phyloP scores from a whole-genome alignment of 53 echinoderm and acorn worm species.

The Holothuria leucospilota region DNA sequence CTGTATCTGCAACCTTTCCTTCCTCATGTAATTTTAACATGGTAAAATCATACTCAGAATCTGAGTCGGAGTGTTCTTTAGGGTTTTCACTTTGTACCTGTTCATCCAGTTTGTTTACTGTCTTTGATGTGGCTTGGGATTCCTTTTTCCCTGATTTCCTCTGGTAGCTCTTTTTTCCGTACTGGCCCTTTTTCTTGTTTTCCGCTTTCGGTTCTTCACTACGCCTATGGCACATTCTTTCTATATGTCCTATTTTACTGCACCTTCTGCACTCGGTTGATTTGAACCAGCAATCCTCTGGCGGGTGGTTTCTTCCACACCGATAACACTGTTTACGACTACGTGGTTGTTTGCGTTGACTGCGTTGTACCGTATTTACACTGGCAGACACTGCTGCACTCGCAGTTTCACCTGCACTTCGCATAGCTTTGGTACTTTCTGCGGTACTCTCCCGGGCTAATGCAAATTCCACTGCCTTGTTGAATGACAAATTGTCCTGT shows the following conservation, averaged over 20 bases:
- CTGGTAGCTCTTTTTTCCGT: too few relatives aligned
- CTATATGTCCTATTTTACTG: not conserved
- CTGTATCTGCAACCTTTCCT: not conserved
- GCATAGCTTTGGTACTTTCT: too few relatives aligned
- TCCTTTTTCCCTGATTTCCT: not conserved
- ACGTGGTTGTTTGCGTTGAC: not conserved
- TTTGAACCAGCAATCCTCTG: constrained; percentile 16
- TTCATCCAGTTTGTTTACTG: constrained; percentile 9
- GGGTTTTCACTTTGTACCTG: not conserved
- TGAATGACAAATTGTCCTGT: too few relatives aligned
- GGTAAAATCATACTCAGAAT: too few relatives aligned
- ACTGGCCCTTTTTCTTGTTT: too few relatives aligned
- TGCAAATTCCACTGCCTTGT: too few relatives aligned
- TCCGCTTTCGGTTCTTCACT: too few relatives aligned
- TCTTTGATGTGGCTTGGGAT: not conserved
- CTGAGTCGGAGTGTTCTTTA: not conserved
- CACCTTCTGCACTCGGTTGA: constrained; percentile 11
- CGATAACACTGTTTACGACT: constrained; percentile 12
- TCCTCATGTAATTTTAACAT: constrained; percentile 8
- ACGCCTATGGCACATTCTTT: constrained; percentile 27
- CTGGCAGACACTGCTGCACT: too few relatives aligned
- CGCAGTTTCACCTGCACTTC: too few relatives aligned
- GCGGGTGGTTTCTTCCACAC: constrained; percentile 24
- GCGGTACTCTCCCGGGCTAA: too few relatives aligned
- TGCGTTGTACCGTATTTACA: too few relatives aligned